Base-by-base conservation (phyloP, 37 sponge, comb jelly and placozoan species). In the Geodia barretti region DNA sequence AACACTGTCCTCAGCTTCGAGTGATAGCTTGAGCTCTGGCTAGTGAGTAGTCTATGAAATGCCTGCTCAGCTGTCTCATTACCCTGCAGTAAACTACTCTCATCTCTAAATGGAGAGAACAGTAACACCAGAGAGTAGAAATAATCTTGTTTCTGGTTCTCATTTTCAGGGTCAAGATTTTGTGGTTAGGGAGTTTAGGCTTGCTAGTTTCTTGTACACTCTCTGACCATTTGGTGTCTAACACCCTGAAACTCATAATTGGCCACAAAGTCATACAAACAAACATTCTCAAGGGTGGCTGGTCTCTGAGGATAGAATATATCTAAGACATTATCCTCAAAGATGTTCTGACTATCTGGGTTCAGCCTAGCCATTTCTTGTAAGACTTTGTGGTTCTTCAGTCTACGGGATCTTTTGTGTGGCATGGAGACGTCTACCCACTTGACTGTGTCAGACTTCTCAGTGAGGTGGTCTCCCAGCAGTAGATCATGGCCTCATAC, bases 401-500 rank as follows among this genome's bases (percentile, higher is more conserved):
- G 36, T 64, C 79, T 82, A 23, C 47, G 42, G 1, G 38, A 83
- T 28, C 72, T 39, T 39, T 82, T 82, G 72, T 82, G 64, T 68
- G 83, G 89, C 61, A 71, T 11, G 25, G 72, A 35, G 21, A 64
- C 78, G 42, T 77, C 65, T 24, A 88, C 62, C 74, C 83, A 88
- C 79, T 77, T 21, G 24, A 88, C 79, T 19, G 73, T 62, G 34
- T 75, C 83, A 35, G 78, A 88, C 73, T 82, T 82, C 30, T 82
- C 83, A 41, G 30, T n/a, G 17, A 82, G 74, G 47, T 82, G 89
- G 23, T 83, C 74, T 28, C 84, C 80, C 24, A 83, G 68, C 69
- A 83, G n/a, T 3, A 79, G 79, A 62, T 89, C 89, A 58, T 73
- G 9, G 74, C 75, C 69, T 83, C 84, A 40, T 78, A 83, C 66